Conservation (phyloP, 2,797 vertebrate genomes). For the Coccyzus lansbergi region DNA sequence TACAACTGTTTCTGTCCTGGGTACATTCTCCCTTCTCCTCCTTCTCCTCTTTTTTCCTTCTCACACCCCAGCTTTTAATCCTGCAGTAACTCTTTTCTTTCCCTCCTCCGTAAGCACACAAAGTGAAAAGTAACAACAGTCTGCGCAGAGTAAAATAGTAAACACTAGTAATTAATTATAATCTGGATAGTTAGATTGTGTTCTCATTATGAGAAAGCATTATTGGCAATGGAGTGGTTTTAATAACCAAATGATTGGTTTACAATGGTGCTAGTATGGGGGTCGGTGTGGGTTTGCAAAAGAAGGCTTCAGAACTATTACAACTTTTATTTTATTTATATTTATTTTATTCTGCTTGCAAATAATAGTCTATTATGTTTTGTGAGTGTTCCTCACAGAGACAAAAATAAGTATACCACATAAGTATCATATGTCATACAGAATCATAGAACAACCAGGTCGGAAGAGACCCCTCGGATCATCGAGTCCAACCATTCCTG, state of each 20-base stretch:
- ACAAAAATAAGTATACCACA: not conserved
- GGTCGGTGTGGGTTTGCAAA: not conserved
- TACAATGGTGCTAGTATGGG: not conserved
- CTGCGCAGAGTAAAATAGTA: not conserved
- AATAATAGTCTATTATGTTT: not conserved
- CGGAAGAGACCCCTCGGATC: no score
- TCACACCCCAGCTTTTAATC: rapidly evolving
- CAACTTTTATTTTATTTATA: not conserved
- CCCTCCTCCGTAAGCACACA: not conserved
- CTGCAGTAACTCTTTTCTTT: not conserved
- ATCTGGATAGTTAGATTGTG: not conserved
- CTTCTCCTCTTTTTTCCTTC: not conserved
- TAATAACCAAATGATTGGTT: not conserved
- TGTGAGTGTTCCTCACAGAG: not conserved
- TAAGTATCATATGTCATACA: not conserved
- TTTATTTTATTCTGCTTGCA: not conserved
- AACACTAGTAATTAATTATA: not conserved
- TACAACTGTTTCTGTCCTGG: not conserved
- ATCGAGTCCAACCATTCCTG: no score
- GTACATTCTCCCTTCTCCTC: not conserved
- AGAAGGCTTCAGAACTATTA: not conserved
- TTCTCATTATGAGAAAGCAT: not conserved
- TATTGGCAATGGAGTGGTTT: not conserved
- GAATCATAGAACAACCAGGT: no score
- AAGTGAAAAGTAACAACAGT: not conserved